These are phyloP conservation scores for Phallusia fumigata DNA, from an alignment of 23 tunicate genomes.

Conservation along the genomic window DNA sequence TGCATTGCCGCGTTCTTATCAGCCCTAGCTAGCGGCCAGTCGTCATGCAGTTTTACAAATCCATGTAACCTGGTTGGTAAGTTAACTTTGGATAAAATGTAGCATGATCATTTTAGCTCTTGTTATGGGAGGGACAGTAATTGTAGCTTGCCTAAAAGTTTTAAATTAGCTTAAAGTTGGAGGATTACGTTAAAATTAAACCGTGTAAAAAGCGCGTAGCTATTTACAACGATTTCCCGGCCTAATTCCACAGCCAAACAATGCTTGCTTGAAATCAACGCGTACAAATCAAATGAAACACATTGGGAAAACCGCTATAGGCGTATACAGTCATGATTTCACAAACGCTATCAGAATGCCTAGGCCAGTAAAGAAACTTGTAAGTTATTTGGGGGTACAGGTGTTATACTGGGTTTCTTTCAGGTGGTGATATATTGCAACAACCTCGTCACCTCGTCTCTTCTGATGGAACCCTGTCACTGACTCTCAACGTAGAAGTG, in stretches of 20 bases:
- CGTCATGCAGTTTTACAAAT: slow-evolving; percentile 18
- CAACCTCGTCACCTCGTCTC: slow-evolving; percentile 15
- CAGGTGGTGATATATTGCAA: slow-evolving; percentile 19
- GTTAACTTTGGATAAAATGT: background rate
- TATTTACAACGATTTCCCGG: no score
- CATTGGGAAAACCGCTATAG: no score
- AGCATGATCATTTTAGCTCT: background rate
- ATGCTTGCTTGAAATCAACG: background rate
- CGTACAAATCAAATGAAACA: background rate
- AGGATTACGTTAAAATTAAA: no score
- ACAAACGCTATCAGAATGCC: no score
- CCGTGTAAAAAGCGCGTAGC: no score
- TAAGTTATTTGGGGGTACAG: no score
- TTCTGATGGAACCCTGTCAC: slow-evolving; percentile 7
- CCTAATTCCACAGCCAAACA: background rate
- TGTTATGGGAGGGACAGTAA: no score
- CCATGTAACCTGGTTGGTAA: background rate
- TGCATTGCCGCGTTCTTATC: background rate
- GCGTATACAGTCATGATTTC: no score
- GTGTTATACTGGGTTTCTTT: no score
- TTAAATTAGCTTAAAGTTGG: no score
- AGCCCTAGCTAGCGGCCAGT: background rate
- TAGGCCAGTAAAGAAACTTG: no score
- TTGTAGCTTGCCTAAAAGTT: no score
- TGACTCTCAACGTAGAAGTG: slow-evolving; percentile 10